Conservation (phyloP, 2,888 invertebrate species). For the Biston stratarius region DNA sequence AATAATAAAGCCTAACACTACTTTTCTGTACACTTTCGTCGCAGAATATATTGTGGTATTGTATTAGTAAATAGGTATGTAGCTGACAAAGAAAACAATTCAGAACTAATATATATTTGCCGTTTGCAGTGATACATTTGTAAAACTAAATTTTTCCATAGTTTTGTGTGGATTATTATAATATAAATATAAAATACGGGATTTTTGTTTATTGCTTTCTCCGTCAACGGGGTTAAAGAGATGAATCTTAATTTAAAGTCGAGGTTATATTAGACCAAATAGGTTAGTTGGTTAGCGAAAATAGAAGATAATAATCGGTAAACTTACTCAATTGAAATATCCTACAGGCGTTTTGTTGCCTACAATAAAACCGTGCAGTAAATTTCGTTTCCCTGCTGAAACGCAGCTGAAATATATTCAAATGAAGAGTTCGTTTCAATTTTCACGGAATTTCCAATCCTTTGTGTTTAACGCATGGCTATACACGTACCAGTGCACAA, state of each 20-base stretch:
- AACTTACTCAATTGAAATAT: slow-evolving; percentile 13
- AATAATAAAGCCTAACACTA: not conserved
- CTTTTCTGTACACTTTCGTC: too few relatives aligned
- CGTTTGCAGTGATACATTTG: too few relatives aligned
- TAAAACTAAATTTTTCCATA: too few relatives aligned
- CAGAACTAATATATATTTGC: too few relatives aligned
- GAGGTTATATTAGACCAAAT: not conserved
- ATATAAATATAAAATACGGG: too few relatives aligned
- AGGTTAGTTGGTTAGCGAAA: slow-evolving; percentile 3
- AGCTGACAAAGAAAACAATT: too few relatives aligned
- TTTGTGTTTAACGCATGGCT: slow-evolving; percentile 25
- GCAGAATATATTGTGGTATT: too few relatives aligned
- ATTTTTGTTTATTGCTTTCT: too few relatives aligned
- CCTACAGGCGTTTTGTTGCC: not conserved
- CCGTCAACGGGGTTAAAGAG: too few relatives aligned
- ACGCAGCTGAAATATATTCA: slow-evolving; percentile 27
- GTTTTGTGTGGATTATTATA: too few relatives aligned
- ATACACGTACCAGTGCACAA: not conserved
- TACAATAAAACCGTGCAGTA: slow-evolving; percentile 17
- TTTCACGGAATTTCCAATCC: slow-evolving; percentile 33
- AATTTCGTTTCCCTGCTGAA: slow-evolving; percentile 14
- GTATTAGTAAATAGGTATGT: too few relatives aligned
- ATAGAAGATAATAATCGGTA: not conserved
- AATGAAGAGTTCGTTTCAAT: slow-evolving; percentile 32
- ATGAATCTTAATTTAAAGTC: not conserved